Evolutionary conservation across 2,797 vertebrate genomes (phyloP).

Genomic region (Phrynocephalus vlangalii): DNA sequence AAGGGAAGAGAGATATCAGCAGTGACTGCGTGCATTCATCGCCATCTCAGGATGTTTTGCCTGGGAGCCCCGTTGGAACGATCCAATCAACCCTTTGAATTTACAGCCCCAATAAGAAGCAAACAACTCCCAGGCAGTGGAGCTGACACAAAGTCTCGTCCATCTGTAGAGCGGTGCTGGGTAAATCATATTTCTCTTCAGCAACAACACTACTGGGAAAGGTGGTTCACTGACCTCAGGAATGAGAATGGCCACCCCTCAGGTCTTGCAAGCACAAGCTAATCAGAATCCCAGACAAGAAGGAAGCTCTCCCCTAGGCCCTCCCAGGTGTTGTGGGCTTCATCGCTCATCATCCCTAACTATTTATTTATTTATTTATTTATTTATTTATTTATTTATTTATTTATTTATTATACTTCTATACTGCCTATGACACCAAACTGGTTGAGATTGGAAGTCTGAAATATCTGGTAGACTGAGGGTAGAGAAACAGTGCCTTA

Average conservation of each 20-base stretch:
- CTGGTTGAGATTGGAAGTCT: no score
- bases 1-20: background rate
- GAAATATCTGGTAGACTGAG: no score
- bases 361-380: no score
- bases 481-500: no score
- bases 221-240: background rate
- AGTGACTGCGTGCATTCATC: background rate
- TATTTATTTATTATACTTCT: no score
- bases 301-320: no score
- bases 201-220: background rate
- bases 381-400: no score
- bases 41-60: background rate
- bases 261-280: no score
- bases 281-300: no score
- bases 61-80: background rate
- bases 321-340: no score
- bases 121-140: background rate
- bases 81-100: slow-evolving; percentile 6
- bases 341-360: no score
- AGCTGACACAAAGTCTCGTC: background rate
- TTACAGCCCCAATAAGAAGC: slow-evolving; percentile 25
- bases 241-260: background rate
- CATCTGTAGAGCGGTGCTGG: background rate
- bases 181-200: background rate
- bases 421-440: no score